Conservation (phyloP, 2,113 vertebrate genomes). For the Chlorocebus sabaeus region DNA sequence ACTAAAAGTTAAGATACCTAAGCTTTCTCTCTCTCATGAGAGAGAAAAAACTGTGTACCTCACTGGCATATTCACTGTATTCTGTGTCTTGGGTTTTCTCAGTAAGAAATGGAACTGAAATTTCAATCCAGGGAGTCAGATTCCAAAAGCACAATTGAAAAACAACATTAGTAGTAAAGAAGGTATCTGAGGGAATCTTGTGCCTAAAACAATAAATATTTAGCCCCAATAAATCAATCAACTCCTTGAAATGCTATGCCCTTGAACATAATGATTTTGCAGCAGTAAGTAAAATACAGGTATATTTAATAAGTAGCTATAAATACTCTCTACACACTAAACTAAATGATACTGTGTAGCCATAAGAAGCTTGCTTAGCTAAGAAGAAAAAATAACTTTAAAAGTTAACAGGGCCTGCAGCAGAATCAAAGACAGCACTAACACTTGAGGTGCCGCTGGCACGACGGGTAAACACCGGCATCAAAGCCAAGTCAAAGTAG, state of each 20-base stretch:
- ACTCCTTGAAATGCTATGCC: not conserved
- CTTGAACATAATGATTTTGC: not conserved
- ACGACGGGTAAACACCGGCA: not conserved
- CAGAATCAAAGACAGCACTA: conserved; percentile 1
- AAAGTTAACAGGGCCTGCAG: not conserved
- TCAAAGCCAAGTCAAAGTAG: conserved; percentile 52
- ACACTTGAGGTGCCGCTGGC: not conserved
- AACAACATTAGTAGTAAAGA: not conserved
- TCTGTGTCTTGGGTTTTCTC: not conserved
- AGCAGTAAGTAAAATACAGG: not conserved
- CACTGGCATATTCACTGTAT: not conserved
- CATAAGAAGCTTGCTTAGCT: not conserved
- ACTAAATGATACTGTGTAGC: not conserved
- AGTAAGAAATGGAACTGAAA: not conserved
- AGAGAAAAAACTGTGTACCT: not conserved
- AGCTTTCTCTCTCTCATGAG: not conserved
- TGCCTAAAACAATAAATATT: not conserved
- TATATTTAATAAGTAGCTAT: not conserved
- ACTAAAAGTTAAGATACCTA: not conserved
- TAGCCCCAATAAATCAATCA: not conserved
- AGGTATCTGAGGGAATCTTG: not conserved
- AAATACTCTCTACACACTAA: not conserved
- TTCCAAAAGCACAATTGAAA: not conserved
- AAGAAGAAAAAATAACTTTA: not conserved
- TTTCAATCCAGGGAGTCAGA: not conserved